Conservation (phyloP, 1,140 invertebrate genomes). For the Scaptomyza hsui region DNA sequence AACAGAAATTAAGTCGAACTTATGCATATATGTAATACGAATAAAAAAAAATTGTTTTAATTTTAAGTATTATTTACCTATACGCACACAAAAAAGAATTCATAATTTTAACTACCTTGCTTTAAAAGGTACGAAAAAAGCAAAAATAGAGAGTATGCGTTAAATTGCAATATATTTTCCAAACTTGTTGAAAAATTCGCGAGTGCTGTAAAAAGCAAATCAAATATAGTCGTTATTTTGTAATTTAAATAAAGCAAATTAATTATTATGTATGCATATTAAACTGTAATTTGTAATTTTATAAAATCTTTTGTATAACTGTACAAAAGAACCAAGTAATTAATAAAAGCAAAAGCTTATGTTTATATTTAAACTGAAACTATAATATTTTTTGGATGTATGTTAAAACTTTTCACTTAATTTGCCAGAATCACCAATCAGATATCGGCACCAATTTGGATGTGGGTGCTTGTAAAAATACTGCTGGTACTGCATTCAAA, state of each 20-base stretch:
- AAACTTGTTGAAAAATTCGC: conserved; percentile 67
- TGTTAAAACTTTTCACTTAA: too few relatives aligned
- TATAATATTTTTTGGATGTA: neutral
- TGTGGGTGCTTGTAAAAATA: too few relatives aligned
- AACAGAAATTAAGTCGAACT: conserved; percentile 78
- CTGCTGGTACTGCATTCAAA: too few relatives aligned
- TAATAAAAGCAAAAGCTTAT: conserved; percentile 45
- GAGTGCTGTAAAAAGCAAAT: conserved; percentile 77
- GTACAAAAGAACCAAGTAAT: conserved; percentile 63
- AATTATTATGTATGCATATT: conserved; percentile 51
- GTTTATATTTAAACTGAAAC: conserved; percentile 13
- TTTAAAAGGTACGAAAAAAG: conserved; percentile 40
- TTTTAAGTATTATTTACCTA: conserved; percentile 80
- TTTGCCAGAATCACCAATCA: too few relatives aligned
- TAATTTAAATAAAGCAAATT: conserved; percentile 72
- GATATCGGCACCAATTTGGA: too few relatives aligned
- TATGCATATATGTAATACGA: conserved; percentile 61
- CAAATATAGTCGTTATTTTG: conserved; percentile 82
- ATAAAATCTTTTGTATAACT: conserved; percentile 55
- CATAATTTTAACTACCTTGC: conserved; percentile 45
- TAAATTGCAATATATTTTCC: conserved; percentile 65
- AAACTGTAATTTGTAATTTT: conserved; percentile 67
- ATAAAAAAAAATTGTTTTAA: conserved; percentile 71
- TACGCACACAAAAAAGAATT: conserved; percentile 36
- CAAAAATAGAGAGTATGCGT: conserved; percentile 6